Evolutionary conservation across 2,888 invertebrate species (phyloP).

Genomic region (Cheilosia soror): DNA sequence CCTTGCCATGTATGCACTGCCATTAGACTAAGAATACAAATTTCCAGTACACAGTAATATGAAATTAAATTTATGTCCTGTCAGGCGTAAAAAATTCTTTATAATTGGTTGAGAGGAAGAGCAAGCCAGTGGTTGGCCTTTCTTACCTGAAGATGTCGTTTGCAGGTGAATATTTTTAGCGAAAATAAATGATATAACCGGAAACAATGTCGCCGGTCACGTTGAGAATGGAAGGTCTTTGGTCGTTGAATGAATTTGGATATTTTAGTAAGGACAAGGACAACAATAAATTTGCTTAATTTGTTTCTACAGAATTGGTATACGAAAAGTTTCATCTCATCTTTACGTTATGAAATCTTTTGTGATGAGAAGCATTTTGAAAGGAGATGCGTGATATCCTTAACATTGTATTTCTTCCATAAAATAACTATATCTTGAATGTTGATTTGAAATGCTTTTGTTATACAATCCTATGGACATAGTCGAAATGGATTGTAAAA

Average conservation of each 20-base stretch:
- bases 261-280: conserved; percentile 35
- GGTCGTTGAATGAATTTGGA: conserved; percentile 14
- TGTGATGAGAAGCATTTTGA: too few species aligned
- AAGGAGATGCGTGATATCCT: too few species aligned
- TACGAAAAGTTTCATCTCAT: too few species aligned
- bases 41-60: conserved; percentile 44
- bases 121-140: background rate
- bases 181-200: conserved; percentile 21
- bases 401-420: too few species aligned
- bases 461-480: too few species aligned
- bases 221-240: conserved; percentile 12
- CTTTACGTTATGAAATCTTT: too few species aligned
- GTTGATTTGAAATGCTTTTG: too few species aligned
- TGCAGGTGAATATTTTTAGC: conserved; percentile 6
- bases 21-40: conserved; percentile 45
- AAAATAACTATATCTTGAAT: too few species aligned
- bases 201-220: conserved; percentile 70
- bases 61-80: conserved; percentile 71
- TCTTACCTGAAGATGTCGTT: conserved; percentile 28
- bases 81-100: conserved; percentile 51
- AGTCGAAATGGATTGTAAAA: too few species aligned
- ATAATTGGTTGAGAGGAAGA: conserved; percentile 58
- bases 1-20: conserved; percentile 18
- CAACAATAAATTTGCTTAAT: conserved; percentile 9
- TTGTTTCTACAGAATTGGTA: background rate